A percentile compares a stretch with the other conserved stretches of the same genome.
phyloP scores from a whole-genome alignment of 1,140 invertebrate genomes.

The Chrysomallon squamiferum region DNA sequence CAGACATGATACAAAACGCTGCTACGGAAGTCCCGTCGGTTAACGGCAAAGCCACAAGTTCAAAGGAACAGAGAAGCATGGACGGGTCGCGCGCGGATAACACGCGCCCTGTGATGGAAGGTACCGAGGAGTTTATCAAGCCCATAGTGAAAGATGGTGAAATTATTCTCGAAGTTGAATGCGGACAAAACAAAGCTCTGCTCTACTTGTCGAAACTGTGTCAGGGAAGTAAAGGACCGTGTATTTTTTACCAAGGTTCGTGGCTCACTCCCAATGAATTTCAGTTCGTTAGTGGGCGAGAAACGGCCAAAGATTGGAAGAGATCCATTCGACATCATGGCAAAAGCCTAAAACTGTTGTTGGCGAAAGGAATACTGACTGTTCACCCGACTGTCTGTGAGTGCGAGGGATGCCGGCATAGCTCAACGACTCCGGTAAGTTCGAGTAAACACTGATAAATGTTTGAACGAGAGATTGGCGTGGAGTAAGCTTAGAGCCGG shows the following conservation, averaged over 20 bases:
- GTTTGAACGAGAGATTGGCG: background rate
- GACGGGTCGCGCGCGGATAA: background rate
- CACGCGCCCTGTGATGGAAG: background rate
- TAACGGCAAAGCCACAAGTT: background rate
- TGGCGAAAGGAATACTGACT: conserved; percentile 65
- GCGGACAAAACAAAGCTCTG: conserved; percentile 61
- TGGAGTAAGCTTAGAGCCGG: too few species aligned
- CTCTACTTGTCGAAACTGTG: conserved; percentile 63
- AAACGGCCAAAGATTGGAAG: conserved; percentile 69
- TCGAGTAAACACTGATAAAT: background rate
- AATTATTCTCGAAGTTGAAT: conserved; percentile 63
- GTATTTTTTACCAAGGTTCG: conserved; percentile 61
- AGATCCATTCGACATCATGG: conserved; percentile 66
- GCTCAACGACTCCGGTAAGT: conserved; percentile 37
- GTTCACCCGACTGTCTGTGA: conserved; percentile 64
- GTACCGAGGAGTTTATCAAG: conserved; percentile 54
- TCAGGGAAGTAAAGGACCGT: conserved; percentile 65
- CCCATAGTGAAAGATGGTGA: conserved; percentile 61
- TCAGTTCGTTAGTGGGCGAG: conserved; percentile 65
- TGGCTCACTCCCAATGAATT: conserved; percentile 69
- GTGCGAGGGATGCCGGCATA: conserved; percentile 58
- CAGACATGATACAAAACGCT: conserved; percentile 8
- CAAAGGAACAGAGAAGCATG: background rate
- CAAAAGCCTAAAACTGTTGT: conserved; percentile 66
- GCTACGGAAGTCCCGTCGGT: background rate